These are phyloP conservation scores for Limnothrissa miodon DNA, from an alignment of 2,113 vertebrate species.

Conservation along the genomic window DNA sequence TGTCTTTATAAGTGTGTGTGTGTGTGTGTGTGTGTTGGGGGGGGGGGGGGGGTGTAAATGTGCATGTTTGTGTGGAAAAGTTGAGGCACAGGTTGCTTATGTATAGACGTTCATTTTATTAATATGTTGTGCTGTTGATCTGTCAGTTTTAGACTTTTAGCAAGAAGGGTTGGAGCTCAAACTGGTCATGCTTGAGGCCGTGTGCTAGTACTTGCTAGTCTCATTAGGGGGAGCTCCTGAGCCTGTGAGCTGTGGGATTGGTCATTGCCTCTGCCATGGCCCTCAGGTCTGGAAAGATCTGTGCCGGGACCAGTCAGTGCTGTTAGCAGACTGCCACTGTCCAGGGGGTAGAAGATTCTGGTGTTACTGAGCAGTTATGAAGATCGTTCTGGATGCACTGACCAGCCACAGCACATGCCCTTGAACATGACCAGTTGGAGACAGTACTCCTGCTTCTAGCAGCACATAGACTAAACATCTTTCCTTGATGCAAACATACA, in stretches of 20 bases:
- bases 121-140: neutral
- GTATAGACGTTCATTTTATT: neutral
- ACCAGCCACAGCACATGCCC: too few relatives aligned
- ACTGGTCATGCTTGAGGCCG: constrained; percentile 26
- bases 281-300: too few relatives aligned
- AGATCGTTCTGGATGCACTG: too few relatives aligned
- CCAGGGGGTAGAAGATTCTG: too few relatives aligned
- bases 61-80: constrained; percentile 5
- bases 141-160: constrained; percentile 10
- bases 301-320: too few relatives aligned
- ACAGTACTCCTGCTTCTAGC: constrained; percentile 22
- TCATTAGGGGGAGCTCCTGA: too few relatives aligned
- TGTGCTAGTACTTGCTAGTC: constrained; percentile 20
- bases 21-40: neutral
- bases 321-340: too few relatives aligned
- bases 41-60: neutral
- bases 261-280: too few relatives aligned
- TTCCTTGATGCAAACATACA: constrained; percentile 45
- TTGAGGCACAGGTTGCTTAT: neutral
- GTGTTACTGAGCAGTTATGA: too few relatives aligned
- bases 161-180: too few relatives aligned
- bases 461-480: constrained; percentile 46
- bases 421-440: too few relatives aligned
- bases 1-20: neutral
- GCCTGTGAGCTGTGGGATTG: too few relatives aligned